Evolutionary conservation across 2,888 invertebrate species (phyloP).

Genomic region (Drosophila bunnanda): DNA sequence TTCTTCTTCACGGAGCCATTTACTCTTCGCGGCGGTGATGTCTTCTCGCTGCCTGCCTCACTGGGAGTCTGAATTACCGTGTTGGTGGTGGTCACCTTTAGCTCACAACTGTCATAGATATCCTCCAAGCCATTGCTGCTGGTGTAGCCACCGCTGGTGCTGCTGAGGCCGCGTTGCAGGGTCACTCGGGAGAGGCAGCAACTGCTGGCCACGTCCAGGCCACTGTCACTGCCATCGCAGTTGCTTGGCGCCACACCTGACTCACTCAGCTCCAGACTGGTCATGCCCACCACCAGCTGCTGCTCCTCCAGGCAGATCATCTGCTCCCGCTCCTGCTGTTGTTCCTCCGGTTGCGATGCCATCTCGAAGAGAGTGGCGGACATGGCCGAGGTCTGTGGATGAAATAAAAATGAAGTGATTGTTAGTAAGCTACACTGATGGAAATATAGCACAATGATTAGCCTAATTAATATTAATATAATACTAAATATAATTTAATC

Average conservation of each 20-base stretch:
- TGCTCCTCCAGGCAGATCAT: constrained; percentile 51
- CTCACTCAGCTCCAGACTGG: constrained; percentile 76
- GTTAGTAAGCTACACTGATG: neutral
- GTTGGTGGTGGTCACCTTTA: constrained; percentile 42
- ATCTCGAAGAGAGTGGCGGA: constrained; percentile 69
- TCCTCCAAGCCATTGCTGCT: constrained; percentile 86
- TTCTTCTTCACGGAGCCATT: constrained; percentile 86
- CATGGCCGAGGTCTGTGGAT: constrained; percentile 55
- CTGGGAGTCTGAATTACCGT: constrained; percentile 84
- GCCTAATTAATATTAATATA: too few species aligned
- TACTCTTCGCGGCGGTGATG: constrained; percentile 54
- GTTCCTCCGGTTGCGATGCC: constrained; percentile 57
- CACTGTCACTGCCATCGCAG: constrained; percentile 91
- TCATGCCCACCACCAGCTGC: constrained; percentile 68
- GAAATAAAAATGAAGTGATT: neutral
- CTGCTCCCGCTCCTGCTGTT: constrained; percentile 44
- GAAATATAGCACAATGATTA: neutral
- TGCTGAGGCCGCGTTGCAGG: constrained; percentile 86
- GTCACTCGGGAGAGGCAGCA: constrained; percentile 81
- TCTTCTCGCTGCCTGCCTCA: constrained; percentile 90
- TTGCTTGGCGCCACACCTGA: constrained; percentile 44
- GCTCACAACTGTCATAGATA: constrained; percentile 80
- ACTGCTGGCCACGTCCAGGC: constrained; percentile 88
- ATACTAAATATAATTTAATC: neutral
- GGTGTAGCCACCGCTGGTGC: constrained; percentile 88